phyloP scores from a whole-genome alignment of 2,888 invertebrate species.

The Galerucella calmariensis region DNA sequence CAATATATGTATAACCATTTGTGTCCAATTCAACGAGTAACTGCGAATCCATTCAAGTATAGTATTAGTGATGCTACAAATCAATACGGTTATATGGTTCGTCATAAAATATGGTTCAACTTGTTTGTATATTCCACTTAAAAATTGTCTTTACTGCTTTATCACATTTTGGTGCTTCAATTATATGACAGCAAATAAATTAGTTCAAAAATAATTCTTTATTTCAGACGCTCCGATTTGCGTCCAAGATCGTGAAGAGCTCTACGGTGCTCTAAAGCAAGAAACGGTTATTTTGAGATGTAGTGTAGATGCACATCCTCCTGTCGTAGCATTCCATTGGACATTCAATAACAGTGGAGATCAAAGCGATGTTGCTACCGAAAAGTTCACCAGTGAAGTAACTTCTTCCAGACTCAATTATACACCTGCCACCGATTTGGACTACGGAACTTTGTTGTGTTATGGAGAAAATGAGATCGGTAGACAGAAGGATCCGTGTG shows the following conservation, averaged over 20 bases:
- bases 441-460: conserved; percentile 89
- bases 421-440: conserved; percentile 87
- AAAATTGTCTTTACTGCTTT: no score
- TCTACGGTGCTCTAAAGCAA: conserved; percentile 88
- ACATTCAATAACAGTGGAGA: conserved; percentile 93
- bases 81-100: no score
- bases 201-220: background rate
- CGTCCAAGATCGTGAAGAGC: conserved; percentile 80
- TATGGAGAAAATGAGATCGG: conserved; percentile 88
- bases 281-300: conserved; percentile 88
- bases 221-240: conserved; percentile 80
- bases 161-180: no score
- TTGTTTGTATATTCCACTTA: no score
- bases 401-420: conserved; percentile 82
- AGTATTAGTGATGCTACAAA: no score
- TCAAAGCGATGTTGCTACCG: conserved; percentile 79
- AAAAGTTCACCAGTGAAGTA: conserved; percentile 75
- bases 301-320: conserved; percentile 90
- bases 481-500: conserved; percentile 83
- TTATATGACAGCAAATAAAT: no score
- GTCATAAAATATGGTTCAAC: no score
- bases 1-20: no score
- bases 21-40: no score
- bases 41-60: no score
- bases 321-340: conserved; percentile 88